These are phyloP conservation scores for Doryteuthis pealeii DNA, from an alignment of 1,140 invertebrate species.

Conservation along the genomic window DNA sequence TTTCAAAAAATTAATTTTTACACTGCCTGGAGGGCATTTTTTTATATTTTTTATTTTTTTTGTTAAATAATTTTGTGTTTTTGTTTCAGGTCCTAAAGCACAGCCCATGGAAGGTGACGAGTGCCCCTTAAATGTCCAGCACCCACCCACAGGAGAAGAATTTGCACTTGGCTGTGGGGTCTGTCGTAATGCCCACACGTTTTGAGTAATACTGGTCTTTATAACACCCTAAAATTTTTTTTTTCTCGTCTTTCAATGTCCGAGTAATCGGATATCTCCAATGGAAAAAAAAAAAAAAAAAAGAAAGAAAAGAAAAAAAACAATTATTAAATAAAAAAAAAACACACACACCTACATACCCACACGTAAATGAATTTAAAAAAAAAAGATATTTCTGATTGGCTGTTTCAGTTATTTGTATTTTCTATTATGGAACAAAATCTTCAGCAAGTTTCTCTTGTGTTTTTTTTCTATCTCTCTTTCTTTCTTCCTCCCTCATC, in stretches of 20 bases:
- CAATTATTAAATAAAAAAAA: background rate
- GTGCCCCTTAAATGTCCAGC: conserved; percentile 92
- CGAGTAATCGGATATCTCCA: background rate
- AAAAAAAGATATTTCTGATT: background rate
- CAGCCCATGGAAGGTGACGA: conserved; percentile 86
- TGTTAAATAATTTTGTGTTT: background rate
- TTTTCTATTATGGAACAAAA: no score
- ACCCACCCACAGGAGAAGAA: conserved; percentile 96
- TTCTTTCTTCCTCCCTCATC: no score
- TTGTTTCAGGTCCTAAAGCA: conserved; percentile 78
- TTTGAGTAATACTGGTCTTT: conserved; percentile 64
- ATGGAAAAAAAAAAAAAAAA: background rate
- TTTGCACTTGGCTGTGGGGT: conserved; percentile 97
- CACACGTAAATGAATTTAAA: background rate
- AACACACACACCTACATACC: background rate
- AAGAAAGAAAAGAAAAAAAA: background rate
- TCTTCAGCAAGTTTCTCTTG: no score
- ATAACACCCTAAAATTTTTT: background rate
- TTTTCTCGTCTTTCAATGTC: background rate
- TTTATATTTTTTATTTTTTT: no score
- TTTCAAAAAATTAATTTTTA: no score
- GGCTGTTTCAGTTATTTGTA: no score
- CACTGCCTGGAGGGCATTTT: no score
- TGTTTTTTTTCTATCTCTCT: no score
- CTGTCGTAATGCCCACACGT: conserved; percentile 94